These are phyloP conservation scores for Drosophila repleta DNA, from an alignment of 1,140 invertebrate genomes.

Conservation along the genomic window DNA sequence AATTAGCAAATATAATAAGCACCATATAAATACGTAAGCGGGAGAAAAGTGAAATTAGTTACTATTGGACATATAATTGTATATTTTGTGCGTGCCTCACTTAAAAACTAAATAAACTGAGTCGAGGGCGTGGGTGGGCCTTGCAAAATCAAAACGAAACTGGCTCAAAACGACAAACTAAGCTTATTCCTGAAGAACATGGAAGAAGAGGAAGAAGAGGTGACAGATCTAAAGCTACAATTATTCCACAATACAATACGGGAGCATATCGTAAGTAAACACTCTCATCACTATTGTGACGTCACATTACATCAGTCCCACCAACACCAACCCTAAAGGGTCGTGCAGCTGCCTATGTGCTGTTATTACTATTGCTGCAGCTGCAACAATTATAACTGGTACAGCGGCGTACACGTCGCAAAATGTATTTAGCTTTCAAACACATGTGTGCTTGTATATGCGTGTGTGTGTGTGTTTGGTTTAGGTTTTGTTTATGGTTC, in stretches of 20 bases:
- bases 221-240: slow-evolving; percentile 91
- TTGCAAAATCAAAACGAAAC: slow-evolving; percentile 48
- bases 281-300: slow-evolving; percentile 24
- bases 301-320: slow-evolving; percentile 21
- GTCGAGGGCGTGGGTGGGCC: not conserved
- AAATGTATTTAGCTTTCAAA: not conserved
- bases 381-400: not conserved
- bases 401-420: slow-evolving; percentile 6
- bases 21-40: not conserved
- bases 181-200: slow-evolving; percentile 67
- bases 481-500: slow-evolving; percentile 60
- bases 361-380: slow-evolving; percentile 1
- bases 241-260: slow-evolving; percentile 96
- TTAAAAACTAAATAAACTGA: slow-evolving; percentile 3
- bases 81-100: slow-evolving; percentile 10
- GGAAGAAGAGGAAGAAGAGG: slow-evolving; percentile 85
- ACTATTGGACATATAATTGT: slow-evolving; percentile 23
- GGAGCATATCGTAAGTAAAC: slow-evolving; percentile 94
- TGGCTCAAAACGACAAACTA: slow-evolving; percentile 68
- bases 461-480: too few species aligned
- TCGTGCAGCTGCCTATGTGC: slow-evolving; percentile 15
- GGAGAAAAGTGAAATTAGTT: slow-evolving; percentile 51
- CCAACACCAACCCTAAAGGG: slow-evolving; percentile 17
- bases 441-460: not conserved
- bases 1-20: slow-evolving; percentile 9